Evolutionary conservation across 2,113 vertebrate genomes (phyloP).

Genomic region (Coracopsis vasa): DNA sequence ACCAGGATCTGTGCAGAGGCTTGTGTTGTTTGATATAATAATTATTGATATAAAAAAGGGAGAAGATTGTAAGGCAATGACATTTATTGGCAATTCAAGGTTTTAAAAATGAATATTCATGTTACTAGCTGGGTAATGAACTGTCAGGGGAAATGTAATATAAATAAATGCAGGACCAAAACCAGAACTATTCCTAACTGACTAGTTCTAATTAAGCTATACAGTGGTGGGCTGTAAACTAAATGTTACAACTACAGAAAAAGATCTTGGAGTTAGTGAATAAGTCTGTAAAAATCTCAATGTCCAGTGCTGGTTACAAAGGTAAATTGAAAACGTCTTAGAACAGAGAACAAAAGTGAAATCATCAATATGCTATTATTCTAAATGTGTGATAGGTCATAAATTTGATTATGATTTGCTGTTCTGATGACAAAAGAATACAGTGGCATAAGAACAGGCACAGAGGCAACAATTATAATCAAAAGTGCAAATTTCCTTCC

Average conservation of each 20-base stretch:
- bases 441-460: background rate
- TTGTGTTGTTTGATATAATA: background rate
- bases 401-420: background rate
- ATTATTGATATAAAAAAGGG: background rate
- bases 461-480: background rate
- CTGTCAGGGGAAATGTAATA: background rate
- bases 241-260: background rate
- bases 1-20: background rate
- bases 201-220: background rate
- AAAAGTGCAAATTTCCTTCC: background rate
- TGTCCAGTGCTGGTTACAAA: background rate
- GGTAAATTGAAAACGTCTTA: background rate
- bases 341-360: background rate
- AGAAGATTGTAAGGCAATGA: background rate
- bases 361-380: background rate
- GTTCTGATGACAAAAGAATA: background rate
- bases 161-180: background rate
- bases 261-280: background rate
- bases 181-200: background rate
- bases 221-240: background rate
- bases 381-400: background rate
- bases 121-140: background rate
- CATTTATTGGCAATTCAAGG: background rate
- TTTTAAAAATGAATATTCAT: conserved; percentile 9
- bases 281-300: background rate